These are phyloP conservation scores for Zaprionus inermis DNA, from an alignment of 1,140 invertebrate genomes.

Conservation along the genomic window DNA sequence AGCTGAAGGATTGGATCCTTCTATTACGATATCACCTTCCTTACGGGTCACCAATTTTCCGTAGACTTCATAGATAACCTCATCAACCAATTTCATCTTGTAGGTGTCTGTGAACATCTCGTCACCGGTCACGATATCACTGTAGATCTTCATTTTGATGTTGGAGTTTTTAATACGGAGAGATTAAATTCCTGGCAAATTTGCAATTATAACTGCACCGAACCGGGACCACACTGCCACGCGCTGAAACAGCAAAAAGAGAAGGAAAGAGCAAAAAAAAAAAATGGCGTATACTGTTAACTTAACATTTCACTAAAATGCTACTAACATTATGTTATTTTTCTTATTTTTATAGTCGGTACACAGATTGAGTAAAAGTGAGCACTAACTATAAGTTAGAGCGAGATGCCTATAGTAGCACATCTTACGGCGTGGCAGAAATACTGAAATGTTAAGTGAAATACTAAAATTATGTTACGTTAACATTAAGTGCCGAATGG, in stretches of 20 bases:
- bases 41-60: conserved; percentile 92
- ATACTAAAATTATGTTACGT: no score
- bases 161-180: conserved; percentile 45
- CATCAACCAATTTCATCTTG: conserved; percentile 96
- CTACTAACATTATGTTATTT: conserved; percentile 14
- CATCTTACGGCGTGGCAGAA: no score
- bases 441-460: no score
- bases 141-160: conserved; percentile 95
- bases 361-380: no score
- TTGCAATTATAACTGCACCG: conserved; percentile 71
- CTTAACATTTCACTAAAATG: conserved; percentile 20
- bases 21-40: conserved; percentile 92
- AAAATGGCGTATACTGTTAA: conserved; percentile 45
- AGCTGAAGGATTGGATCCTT: conserved; percentile 96
- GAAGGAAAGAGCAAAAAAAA: conserved; percentile 57
- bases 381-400: no score
- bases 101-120: conserved; percentile 99
- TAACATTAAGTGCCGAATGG: no score
- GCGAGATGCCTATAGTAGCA: no score
- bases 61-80: conserved; percentile 97
- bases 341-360: no score
- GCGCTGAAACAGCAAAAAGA: conserved; percentile 78
- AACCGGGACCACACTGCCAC: conserved; percentile 74
- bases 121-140: conserved; percentile 97
- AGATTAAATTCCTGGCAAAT: conserved; percentile 58